Evolutionary conservation across 2,888 invertebrate genomes (phyloP).

Genomic region (Asteroscopus sphinx): DNA sequence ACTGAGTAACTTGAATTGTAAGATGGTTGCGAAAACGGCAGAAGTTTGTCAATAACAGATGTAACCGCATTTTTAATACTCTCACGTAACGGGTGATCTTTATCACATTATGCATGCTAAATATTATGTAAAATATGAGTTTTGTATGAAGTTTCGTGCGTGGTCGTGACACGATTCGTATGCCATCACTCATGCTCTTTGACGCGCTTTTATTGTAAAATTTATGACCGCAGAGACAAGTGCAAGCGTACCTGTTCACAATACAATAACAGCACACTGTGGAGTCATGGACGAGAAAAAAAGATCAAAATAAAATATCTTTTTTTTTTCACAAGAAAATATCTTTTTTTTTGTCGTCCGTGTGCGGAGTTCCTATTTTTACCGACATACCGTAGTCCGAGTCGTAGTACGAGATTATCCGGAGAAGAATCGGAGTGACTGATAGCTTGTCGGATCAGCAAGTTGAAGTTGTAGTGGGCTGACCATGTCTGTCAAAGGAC

Average conservation of each 20-base stretch:
- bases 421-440: no score
- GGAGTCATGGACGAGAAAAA: no score
- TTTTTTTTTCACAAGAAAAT: no score
- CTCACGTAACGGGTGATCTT: constrained; percentile 44
- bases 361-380: no score
- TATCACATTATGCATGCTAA: constrained; percentile 16
- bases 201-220: constrained; percentile 10
- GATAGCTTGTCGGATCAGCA: no score
- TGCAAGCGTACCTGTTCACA: constrained; percentile 4
- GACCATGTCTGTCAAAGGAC: no score
- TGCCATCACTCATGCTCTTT: constrained; percentile 24
- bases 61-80: constrained; percentile 16
- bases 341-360: no score
- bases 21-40: constrained; percentile 4
- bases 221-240: not conserved
- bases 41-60: constrained; percentile 17
- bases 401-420: no score
- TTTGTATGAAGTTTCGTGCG: constrained; percentile 24
- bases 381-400: no score
- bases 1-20: not conserved
- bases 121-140: constrained; percentile 42
- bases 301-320: no score
- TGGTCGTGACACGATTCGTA: constrained; percentile 24
- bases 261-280: not conserved
- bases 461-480: no score